Base-by-base conservation (phyloP, 2,113 vertebrate genomes). In the Engystomops pustulosus region DNA sequence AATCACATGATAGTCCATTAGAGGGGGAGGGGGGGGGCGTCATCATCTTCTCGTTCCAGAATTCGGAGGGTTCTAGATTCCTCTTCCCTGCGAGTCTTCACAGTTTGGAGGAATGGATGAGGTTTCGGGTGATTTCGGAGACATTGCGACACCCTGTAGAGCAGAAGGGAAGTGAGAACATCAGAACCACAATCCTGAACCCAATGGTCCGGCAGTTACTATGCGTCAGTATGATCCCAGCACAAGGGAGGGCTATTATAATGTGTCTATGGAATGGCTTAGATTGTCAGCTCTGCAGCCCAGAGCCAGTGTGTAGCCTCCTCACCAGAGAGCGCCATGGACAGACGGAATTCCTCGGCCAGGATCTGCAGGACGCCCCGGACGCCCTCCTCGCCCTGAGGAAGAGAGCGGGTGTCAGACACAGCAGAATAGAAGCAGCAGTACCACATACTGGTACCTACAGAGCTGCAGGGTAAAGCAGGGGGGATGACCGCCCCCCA, bases 281-380 rank as follows among this genome's bases (percentile, higher is more conserved):
- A 68, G 32, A 68, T 32, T 67, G 32, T 68, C 18, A 68, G 30
- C 65, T 20, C 62, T 6, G 17, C 10, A 2, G 69, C 17, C 23
- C 41, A 47, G 0, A 45, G 38, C 38, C 68, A 4, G 32, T 20
- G 30, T n/a, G 10, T 23, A 38, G 47, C 38, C n/a, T 6, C 65
- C 93, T 92, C 88, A 98, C 97, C 97, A 80, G 96, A 92, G 27
- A 99, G 89, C 44, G 93, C 91, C 97, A 99, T 99, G 10, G 94
- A 95, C 47, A 95, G 90, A 69, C 91, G 92, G 88, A 99, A 95
- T 88, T 98, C 98, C 53, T 95, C 94, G 32, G 93, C 95, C 41
- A 99, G 87, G 87, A 99, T 97, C 81, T 95, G 93, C 87, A 99
- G 87, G n/a, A 98, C 92, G 0, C 96, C 93, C 30, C 81, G 91